These are phyloP conservation scores for Diadema setosum DNA, from an alignment of 35 echinoderm and acorn worm genomes.

Conservation along the genomic window DNA sequence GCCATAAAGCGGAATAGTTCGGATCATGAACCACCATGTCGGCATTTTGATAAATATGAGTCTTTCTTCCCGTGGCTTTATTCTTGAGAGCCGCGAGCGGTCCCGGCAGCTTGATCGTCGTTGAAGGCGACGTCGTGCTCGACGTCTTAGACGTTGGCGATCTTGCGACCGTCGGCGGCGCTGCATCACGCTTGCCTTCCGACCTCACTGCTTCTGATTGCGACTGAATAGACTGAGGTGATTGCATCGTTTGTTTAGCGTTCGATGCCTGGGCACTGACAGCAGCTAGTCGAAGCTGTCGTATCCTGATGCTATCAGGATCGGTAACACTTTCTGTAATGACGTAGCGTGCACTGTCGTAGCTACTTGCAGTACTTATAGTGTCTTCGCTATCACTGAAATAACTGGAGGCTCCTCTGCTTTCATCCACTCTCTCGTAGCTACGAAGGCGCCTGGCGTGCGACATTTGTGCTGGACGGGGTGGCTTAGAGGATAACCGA, in stretches of 20 bases:
- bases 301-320: conserved; percentile 44
- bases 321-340: conserved; percentile 68
- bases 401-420: conserved; percentile 37
- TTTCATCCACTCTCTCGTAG: conserved; percentile 39
- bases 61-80: conserved; percentile 16
- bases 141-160: not conserved
- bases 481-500: conserved; percentile 5
- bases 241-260: not conserved
- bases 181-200: not conserved
- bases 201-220: not conserved
- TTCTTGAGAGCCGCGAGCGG: conserved; percentile 11
- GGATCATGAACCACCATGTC: conserved; percentile 63
- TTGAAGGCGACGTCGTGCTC: not conserved
- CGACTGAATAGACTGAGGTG: not conserved
- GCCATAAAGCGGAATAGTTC: conserved; percentile 80
- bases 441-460: not conserved
- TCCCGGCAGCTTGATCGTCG: not conserved
- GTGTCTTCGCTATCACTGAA: conserved; percentile 57
- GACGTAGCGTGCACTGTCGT: conserved; percentile 63
- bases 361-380: conserved; percentile 44
- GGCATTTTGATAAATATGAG: conserved; percentile 70
- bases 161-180: not conserved
- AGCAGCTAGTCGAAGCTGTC: conserved; percentile 44
- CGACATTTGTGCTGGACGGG: conserved; percentile 1
- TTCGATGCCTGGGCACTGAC: not conserved